Percentiles rank a stretch among this genome's conserved stretches.
Conservation (phyloP, 2,888 invertebrate species). For the Drosophila meridionalis region DNA sequence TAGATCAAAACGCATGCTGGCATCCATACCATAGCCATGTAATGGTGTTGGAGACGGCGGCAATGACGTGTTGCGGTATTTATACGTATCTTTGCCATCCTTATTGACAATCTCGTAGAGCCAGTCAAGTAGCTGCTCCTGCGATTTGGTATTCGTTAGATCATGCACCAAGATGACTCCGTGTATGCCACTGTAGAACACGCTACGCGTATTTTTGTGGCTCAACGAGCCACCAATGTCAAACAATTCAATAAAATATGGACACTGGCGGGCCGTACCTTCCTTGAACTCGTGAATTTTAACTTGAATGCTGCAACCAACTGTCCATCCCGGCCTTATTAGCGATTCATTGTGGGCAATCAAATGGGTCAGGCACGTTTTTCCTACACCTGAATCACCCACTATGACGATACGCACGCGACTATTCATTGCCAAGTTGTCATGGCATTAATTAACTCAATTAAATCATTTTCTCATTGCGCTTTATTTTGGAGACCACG, state of each 20-base stretch:
- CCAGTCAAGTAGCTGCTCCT: slow-evolving; percentile 97
- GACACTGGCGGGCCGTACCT: slow-evolving; percentile 95
- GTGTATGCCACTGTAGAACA: slow-evolving; percentile 97
- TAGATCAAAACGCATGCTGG: slow-evolving; percentile 88
- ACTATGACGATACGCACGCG: slow-evolving; percentile 94
- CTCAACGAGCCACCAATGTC: slow-evolving; percentile 98
- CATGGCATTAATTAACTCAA: slow-evolving; percentile 22
- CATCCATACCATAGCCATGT: slow-evolving; percentile 38
- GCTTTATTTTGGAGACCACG: slow-evolving; percentile 7
- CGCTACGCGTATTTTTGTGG: slow-evolving; percentile 96
- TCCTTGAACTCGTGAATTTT: slow-evolving; percentile 97
- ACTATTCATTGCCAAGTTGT: slow-evolving; percentile 55
- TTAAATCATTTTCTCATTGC: slow-evolving; percentile 2
- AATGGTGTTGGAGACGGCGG: slow-evolving; percentile 34
- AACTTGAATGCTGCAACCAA: slow-evolving; percentile 98
- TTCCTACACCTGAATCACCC: slow-evolving; percentile 98
- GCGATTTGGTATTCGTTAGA: slow-evolving; percentile 97
- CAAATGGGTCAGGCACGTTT: slow-evolving; percentile 96
- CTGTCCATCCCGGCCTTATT: slow-evolving; percentile 96
- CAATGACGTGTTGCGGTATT: slow-evolving; percentile 45
- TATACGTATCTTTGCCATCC: slow-evolving; percentile 86
- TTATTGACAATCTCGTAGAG: slow-evolving; percentile 94
- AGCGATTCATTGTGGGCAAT: slow-evolving; percentile 95
- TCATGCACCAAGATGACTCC: slow-evolving; percentile 99
- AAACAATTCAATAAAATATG: slow-evolving; percentile 98